Conservation (phyloP, 37 sponge, comb jelly and placozoan genomes). For the Eunapius fragilis region DNA sequence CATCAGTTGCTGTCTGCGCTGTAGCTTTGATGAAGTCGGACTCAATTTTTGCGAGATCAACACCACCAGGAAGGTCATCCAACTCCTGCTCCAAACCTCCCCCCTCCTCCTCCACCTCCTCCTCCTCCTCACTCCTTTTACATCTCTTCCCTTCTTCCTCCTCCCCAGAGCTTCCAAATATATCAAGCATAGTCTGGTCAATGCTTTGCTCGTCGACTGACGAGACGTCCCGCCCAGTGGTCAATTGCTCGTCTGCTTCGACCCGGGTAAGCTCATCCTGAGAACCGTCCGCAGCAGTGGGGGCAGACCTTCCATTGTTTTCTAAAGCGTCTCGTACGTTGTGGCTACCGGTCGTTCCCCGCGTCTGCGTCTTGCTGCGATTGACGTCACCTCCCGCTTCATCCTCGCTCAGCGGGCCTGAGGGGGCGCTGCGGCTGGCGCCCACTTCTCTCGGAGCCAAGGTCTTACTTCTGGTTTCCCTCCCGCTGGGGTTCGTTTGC, state of each 20-base stretch:
- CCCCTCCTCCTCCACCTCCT: neutral
- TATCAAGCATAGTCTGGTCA: slow-evolving; percentile 1
- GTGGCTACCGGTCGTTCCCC: neutral
- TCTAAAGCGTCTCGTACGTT: neutral
- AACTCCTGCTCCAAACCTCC: neutral
- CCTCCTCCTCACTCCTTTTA: too few relatives aligned
- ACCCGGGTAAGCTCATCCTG: neutral
- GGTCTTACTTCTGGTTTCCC: neutral
- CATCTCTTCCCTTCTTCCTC: neutral
- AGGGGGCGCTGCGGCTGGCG: neutral
- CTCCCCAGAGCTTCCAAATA: slow-evolving; percentile 5
- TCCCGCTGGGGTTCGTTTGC: neutral
- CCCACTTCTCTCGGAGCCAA: too few relatives aligned
- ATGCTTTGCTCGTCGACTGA: neutral
- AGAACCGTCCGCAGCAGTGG: neutral
- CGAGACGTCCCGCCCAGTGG: neutral
- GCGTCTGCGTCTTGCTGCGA: neutral
- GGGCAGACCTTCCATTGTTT: neutral
- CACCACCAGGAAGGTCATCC: neutral
- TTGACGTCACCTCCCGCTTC: neutral
- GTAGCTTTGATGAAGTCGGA: slow-evolving; percentile 38
- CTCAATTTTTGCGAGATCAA: slow-evolving; percentile 7
- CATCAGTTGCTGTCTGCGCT: neutral
- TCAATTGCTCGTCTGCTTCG: neutral
- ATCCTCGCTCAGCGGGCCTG: too few relatives aligned